These are phyloP conservation scores for Chiloscyllium plagiosum DNA, from an alignment of 2,113 vertebrate genomes.

Conservation along the genomic window DNA sequence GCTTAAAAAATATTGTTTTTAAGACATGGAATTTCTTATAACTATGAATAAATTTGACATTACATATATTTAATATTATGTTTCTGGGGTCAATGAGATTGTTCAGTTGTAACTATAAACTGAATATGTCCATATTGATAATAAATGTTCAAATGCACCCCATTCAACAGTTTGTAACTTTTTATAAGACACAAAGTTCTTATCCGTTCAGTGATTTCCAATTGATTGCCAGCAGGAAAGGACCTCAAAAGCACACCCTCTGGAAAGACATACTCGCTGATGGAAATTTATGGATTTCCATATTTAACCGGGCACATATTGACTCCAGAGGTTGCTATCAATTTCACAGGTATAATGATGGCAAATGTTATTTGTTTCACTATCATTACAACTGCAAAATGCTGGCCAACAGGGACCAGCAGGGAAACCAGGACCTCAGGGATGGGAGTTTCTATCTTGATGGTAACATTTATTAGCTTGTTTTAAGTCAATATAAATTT, in stretches of 20 bases:
- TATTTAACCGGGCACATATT: background rate
- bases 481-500: constrained; percentile 13
- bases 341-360: background rate
- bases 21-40: background rate
- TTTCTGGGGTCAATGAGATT: background rate
- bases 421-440: background rate
- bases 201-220: background rate
- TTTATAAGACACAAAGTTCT: background rate
- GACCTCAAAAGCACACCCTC: background rate
- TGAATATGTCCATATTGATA: background rate
- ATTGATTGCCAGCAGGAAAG: background rate
- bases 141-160: background rate
- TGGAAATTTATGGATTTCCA: background rate
- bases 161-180: background rate
- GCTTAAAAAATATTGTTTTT: background rate
- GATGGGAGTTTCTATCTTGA: background rate
- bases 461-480: background rate
- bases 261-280: background rate
- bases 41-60: background rate
- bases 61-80: background rate
- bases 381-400: background rate
- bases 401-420: background rate
- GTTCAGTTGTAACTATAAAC: background rate
- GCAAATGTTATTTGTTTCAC: background rate
- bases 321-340: background rate